Percentiles rank a stretch among this genome's conserved stretches.
Conservation (phyloP, 1,140 invertebrate species). For the Anastrepha obliqua region DNA sequence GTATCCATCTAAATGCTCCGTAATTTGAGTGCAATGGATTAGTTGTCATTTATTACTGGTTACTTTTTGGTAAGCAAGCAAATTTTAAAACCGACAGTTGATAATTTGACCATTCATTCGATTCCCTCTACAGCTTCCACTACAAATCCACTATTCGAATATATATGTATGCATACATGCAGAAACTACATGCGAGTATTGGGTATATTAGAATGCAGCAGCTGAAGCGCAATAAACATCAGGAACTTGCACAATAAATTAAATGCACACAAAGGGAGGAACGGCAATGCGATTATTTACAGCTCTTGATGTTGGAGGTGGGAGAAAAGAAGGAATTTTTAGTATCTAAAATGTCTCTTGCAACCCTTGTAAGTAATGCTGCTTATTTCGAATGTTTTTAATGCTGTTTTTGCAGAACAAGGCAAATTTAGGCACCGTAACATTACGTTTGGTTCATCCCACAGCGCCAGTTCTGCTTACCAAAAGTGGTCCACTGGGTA, state of each 20-base stretch:
- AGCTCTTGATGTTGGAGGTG: neutral
- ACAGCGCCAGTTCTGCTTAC: no score
- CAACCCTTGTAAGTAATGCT: no score
- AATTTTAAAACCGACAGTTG: no score
- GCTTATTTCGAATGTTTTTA: no score
- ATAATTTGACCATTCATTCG: no score
- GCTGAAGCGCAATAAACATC: conserved; percentile 5
- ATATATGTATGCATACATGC: no score
- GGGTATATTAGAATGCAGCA: neutral
- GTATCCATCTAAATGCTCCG: neutral
- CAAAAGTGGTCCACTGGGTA: no score
- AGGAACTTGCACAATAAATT: conserved; percentile 28
- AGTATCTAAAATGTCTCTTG: neutral
- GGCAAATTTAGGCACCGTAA: no score
- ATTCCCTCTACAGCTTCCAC: no score
- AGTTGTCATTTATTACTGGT: conserved; percentile 1
- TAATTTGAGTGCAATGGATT: neutral
- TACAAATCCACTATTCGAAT: no score
- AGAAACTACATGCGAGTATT: neutral
- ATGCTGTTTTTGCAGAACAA: no score
- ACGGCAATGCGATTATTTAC: neutral
- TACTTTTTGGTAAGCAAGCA: neutral
- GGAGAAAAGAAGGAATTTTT: neutral
- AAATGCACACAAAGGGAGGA: neutral
- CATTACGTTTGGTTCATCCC: no score